Evolutionary conservation across 1,140 invertebrate genomes (phyloP), one percentile per base, ranked within the genome.

Genomic region (Laupala kohalensis): DNA sequence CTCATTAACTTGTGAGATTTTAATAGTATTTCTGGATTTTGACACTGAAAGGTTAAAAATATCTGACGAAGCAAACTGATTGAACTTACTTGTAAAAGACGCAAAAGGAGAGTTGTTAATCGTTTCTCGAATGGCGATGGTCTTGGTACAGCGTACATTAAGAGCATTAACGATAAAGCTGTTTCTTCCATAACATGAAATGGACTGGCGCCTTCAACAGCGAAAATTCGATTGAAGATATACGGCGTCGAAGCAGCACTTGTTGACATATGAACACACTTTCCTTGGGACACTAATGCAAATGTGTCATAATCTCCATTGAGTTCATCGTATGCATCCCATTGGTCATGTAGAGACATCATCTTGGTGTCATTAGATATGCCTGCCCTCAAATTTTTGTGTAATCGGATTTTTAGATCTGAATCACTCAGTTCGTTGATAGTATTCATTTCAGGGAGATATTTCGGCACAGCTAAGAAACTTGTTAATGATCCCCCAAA

Each of bases 391-490:
- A 53, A 53, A 19, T 13, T 13, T 53, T 53, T 53, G 37, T 13
- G 19, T 9, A 53, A 9, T 19, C 37, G 19, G 9, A 83, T 76
- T 0, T 69, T 71, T 6, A 82, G 68, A 3, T 76, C 77, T 19
- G 77, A 79, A 3, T 76, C 69, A 27, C 81, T 80, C 24, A 82
- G 67, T 29, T 81, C 77, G 9, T 53, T 19, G 9, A 53, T 53
- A 13, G 37, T 53, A 53, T 53, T 53, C 9, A 53, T 53, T 53
- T 53, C 37, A 53, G 37, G 37, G 19, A 53, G 37, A 19, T 53
- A 53, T 53, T 53, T 53, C 19, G 37, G 37, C 9, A 53, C 37
- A 13, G 37, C 37, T 13, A 53, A 19, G 19, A 53, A 53, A 53
- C 37, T 53, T 19, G 37, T 53, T 53, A 53, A 53, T 2, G 37